Percentiles rank a stretch among this genome's conserved stretches.
These are phyloP conservation scores for Scytalopus superciliaris DNA, from an alignment of 2,113 vertebrate species.

Conservation along the genomic window DNA sequence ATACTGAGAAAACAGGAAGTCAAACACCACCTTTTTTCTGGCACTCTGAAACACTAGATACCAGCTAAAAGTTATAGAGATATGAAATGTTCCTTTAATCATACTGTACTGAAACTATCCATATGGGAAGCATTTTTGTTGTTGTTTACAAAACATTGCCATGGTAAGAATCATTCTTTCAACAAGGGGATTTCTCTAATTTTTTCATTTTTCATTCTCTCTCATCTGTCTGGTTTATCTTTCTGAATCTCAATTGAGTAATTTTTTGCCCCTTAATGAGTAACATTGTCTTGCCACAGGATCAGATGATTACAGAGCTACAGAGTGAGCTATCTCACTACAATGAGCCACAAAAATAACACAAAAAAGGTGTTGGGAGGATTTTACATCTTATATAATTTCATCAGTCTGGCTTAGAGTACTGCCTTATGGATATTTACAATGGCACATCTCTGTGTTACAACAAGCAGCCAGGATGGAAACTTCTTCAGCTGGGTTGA, in stretches of 20 bases:
- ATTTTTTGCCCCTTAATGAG: background rate
- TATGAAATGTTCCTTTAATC: background rate
- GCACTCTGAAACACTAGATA: background rate
- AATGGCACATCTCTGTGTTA: background rate
- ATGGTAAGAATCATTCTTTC: background rate
- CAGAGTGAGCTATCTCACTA: background rate
- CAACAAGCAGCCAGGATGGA: background rate
- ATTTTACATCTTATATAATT: background rate
- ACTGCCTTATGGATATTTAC: background rate
- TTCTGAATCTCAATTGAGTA: background rate
- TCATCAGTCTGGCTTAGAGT: background rate
- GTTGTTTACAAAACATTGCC: background rate
- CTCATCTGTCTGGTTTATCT: background rate
- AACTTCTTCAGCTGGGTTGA: background rate
- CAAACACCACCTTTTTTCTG: background rate
- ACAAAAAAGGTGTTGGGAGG: background rate
- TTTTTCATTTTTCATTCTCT: background rate
- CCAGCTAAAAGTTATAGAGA: background rate
- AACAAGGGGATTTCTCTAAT: background rate
- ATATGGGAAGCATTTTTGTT: background rate
- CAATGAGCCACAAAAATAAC: background rate
- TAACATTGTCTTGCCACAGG: background rate
- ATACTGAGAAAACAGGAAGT: background rate
- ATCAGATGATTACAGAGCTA: background rate
- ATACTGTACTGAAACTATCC: background rate